Percentiles rank a stretch among this genome's conserved stretches.
These are phyloP conservation scores for Tuberolachnus salignus DNA, from an alignment of 2,888 invertebrate species.

Conservation along the genomic window DNA sequence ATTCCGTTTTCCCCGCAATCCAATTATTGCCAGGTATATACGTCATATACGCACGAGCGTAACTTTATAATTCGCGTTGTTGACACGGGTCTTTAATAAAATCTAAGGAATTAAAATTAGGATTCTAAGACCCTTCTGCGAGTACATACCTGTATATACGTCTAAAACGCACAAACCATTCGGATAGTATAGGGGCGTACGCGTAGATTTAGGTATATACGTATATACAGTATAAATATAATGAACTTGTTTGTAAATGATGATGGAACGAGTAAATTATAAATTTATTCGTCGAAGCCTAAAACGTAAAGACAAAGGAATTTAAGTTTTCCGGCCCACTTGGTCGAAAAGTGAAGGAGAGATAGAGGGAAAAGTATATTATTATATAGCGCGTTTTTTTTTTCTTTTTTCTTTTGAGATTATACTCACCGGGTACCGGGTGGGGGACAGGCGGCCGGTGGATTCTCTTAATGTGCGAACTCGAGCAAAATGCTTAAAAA, in stretches of 20 bases:
- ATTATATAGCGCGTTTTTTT: background rate
- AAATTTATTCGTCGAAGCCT: constrained; percentile 27
- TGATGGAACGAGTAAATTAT: constrained; percentile 40
- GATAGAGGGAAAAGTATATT: constrained; percentile 8
- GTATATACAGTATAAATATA: background rate
- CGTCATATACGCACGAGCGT: background rate
- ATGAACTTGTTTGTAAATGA: background rate
- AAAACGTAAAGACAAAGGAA: constrained; percentile 50
- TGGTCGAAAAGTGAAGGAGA: constrained; percentile 49
- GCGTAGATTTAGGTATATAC: no score
- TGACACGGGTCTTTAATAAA: background rate
- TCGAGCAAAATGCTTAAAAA: constrained; percentile 44
- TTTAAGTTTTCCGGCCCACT: constrained; percentile 54
- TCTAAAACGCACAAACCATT: no score
- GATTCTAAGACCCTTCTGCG: no score
- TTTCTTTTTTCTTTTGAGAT: constrained; percentile 48
- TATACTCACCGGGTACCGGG: constrained; percentile 9
- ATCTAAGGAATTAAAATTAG: background rate
- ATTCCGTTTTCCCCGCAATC: constrained; percentile 45
- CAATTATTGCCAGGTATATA: constrained; percentile 19
- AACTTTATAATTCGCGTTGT: background rate
- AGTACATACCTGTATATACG: no score
- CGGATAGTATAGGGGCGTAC: no score
- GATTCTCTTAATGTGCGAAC: constrained; percentile 41
- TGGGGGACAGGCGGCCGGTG: background rate